Conservation (phyloP, 2,113 vertebrate genomes). For the Coregonus clupeaformis region DNA sequence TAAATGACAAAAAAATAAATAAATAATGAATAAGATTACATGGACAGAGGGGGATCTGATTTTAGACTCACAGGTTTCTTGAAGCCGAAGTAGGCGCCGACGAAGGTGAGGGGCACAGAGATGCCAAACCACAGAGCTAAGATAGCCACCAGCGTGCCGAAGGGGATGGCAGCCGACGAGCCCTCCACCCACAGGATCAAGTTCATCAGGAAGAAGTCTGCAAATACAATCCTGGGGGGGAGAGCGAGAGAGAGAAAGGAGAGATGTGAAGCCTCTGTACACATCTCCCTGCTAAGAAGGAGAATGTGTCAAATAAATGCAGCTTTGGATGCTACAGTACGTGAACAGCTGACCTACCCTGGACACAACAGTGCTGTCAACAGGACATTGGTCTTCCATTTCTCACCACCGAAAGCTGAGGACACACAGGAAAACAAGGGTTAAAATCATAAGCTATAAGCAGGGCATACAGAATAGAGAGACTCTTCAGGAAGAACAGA, state of each 20-base stretch:
- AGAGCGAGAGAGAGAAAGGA: not conserved
- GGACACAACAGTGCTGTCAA: constrained; percentile 96
- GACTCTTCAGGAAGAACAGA: too few relatives aligned
- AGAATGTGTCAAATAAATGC: not conserved
- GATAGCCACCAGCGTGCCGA: constrained; percentile 93
- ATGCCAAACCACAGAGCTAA: constrained; percentile 98
- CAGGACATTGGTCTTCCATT: constrained; percentile 98
- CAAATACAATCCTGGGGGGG: constrained; percentile 90
- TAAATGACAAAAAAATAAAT: too few relatives aligned
- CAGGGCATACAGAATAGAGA: too few relatives aligned
- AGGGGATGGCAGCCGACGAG: constrained; percentile 95
- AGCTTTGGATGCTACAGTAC: not conserved
- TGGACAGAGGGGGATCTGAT: too few relatives aligned
- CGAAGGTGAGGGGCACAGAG: constrained; percentile 93
- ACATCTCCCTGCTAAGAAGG: not conserved
- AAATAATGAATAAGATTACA: too few relatives aligned
- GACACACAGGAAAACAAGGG: constrained; percentile 47
- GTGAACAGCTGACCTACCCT: constrained; percentile 76
- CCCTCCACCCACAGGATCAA: constrained; percentile 98
- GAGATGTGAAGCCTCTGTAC: not conserved
- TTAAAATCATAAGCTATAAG: constrained; percentile 4
- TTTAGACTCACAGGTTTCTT: constrained; percentile 84
- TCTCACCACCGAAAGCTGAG: constrained; percentile 95
- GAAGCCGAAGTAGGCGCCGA: constrained; percentile 97
- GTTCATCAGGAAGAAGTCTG: constrained; percentile 98